Percentiles rank a stretch among this genome's conserved stretches.
phyloP scores from a whole-genome alignment of 1,140 invertebrate species.

The Telenomus remus region DNA sequence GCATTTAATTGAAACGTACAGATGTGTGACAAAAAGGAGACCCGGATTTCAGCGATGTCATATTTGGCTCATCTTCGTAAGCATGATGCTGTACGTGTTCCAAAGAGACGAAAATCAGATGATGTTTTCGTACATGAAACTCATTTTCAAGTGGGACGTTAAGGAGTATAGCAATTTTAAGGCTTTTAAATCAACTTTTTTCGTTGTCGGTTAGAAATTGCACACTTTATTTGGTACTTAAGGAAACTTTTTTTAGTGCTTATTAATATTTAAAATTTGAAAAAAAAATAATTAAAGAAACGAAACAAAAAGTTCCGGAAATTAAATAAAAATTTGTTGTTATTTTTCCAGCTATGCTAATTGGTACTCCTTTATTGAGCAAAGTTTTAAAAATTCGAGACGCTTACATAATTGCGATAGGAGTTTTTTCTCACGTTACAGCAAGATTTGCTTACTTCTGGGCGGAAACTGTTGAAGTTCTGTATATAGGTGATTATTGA shows the following conservation, averaged over 20 bases:
- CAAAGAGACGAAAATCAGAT: constrained; percentile 85
- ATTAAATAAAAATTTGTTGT: constrained; percentile 9
- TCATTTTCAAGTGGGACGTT: constrained; percentile 81
- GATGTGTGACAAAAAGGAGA: constrained; percentile 78
- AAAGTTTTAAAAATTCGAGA: constrained; percentile 80
- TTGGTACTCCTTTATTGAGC: constrained; percentile 82
- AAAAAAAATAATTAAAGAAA: neutral
- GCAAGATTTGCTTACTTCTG: constrained; percentile 81
- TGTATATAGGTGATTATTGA: constrained; percentile 77
- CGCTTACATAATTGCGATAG: constrained; percentile 83
- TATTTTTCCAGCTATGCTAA: constrained; percentile 76
- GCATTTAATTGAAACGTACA: constrained; percentile 79
- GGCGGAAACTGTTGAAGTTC: constrained; percentile 73
- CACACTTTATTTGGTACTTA: too few relatives aligned
- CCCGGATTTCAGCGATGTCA: constrained; percentile 76
- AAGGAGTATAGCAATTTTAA: constrained; percentile 80
- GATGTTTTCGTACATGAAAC: constrained; percentile 81
- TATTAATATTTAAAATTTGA: too few relatives aligned
- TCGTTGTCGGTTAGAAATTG: constrained; percentile 76
- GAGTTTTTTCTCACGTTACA: constrained; percentile 80
- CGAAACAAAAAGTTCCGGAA: neutral
- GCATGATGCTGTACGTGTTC: constrained; percentile 86
- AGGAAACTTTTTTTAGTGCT: too few relatives aligned
- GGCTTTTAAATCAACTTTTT: constrained; percentile 81
- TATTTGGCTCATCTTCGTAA: constrained; percentile 79